phyloP scores from a whole-genome alignment of 2,113 vertebrate species.

The Rhipidura dahli region DNA sequence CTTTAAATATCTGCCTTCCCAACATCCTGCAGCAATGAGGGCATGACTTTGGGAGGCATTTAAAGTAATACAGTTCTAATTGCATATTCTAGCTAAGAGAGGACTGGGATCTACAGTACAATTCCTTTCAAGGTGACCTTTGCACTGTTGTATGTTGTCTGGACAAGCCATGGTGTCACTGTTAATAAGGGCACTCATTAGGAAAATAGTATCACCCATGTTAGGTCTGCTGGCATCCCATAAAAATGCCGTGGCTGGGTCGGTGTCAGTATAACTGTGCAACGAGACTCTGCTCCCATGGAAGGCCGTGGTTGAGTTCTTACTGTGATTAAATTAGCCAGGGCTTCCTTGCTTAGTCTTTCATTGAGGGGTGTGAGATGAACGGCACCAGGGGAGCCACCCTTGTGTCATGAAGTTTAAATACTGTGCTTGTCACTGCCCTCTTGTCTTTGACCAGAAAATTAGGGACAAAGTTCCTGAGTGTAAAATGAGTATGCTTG shows the following conservation, averaged over 20 bases:
- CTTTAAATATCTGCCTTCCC: not conserved
- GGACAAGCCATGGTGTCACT: not conserved
- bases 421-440: not conserved
- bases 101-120: not conserved
- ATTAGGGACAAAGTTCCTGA: not conserved
- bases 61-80: not conserved
- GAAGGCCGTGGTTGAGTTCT: not conserved
- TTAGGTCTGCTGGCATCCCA: not conserved
- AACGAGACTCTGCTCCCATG: not conserved
- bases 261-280: not conserved
- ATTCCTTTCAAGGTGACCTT: constrained; percentile 2
- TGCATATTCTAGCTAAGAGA: not conserved
- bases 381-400: not conserved
- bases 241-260: not conserved
- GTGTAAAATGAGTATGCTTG: not conserved
- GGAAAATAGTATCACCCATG: not conserved
- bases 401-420: not conserved
- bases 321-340: not conserved
- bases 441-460: not conserved
- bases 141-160: not conserved
- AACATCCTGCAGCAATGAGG: not conserved
- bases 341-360: not conserved
- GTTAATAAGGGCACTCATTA: not conserved
- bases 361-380: not conserved
- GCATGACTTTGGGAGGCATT: not conserved